Percentiles rank a stretch among this genome's conserved stretches.
Evolutionary conservation across 2,113 vertebrate species (phyloP).

Genomic region (Dryoscopus gambensis): DNA sequence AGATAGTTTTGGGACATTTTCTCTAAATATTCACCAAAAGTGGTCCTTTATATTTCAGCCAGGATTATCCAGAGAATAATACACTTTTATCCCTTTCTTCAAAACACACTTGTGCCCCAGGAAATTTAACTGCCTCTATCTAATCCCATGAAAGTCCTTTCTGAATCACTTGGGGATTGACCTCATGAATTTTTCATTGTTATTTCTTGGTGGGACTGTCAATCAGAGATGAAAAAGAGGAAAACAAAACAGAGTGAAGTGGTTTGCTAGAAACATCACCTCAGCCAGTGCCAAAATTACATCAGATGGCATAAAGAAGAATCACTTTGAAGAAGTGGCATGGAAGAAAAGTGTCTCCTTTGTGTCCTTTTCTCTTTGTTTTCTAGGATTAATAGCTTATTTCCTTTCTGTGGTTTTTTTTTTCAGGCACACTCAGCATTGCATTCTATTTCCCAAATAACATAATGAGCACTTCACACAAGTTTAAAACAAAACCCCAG

Average conservation of each 20-base stretch:
- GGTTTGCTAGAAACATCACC: background rate
- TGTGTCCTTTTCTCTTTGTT: background rate
- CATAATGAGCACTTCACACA: background rate
- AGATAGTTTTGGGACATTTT: background rate
- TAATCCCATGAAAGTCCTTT: slow-evolving; percentile 54
- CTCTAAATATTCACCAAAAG: background rate
- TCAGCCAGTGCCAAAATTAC: background rate
- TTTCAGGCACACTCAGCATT: background rate
- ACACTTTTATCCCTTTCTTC: slow-evolving; percentile 21
- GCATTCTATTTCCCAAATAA: background rate
- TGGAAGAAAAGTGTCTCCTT: background rate
- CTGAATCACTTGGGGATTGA: slow-evolving; percentile 27
- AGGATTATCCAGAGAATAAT: slow-evolving; percentile 43
- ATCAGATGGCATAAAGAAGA: background rate
- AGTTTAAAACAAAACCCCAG: background rate
- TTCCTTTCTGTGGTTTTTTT: background rate
- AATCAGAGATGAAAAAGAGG: slow-evolving; percentile 44
- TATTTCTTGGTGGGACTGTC: slow-evolving; percentile 44
- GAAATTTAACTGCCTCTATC: slow-evolving; percentile 45
- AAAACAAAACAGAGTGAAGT: slow-evolving; percentile 21
- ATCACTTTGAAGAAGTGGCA: background rate
- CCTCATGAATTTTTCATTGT: slow-evolving; percentile 58
- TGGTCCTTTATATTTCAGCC: background rate
- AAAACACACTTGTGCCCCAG: slow-evolving; percentile 23
- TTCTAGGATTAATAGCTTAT: background rate